These are phyloP conservation scores for Ophiothrix spiculata DNA, from an alignment of 35 echinoderm and acorn worm species.

Conservation along the genomic window DNA sequence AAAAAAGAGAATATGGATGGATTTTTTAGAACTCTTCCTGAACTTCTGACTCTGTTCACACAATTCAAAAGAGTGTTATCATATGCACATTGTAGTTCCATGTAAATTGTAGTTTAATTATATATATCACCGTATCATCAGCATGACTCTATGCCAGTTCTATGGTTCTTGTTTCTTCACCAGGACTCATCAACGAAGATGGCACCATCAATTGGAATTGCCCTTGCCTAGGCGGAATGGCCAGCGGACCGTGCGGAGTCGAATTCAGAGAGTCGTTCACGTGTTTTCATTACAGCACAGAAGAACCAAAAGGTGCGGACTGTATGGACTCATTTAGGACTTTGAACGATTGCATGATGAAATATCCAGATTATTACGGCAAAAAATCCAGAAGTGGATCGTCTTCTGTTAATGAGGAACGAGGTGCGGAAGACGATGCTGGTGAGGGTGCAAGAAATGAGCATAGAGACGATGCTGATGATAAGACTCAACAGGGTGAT, in stretches of 20 bases:
- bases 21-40: no score
- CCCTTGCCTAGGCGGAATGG: constrained; percentile 95
- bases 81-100: background rate
- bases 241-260: constrained; percentile 86
- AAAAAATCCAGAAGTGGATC: background rate
- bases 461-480: background rate
- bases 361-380: constrained; percentile 80
- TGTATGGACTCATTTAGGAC: constrained; percentile 80
- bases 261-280: constrained; percentile 96
- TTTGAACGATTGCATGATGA: constrained; percentile 90
- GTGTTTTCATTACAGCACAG: constrained; percentile 93
- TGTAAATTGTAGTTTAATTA: background rate
- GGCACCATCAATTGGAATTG: constrained; percentile 99
- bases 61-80: no score
- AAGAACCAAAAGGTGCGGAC: constrained; percentile 85
- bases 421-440: background rate
- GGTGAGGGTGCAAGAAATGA: background rate
- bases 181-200: constrained; percentile 84
- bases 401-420: no score
- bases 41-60: no score
- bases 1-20: no score
- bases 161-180: background rate
- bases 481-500: background rate
- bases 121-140: no score
- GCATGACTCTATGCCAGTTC: background rate